phyloP scores from a whole-genome alignment of 2,113 vertebrate genomes.

The Mesitornis unicolor region DNA sequence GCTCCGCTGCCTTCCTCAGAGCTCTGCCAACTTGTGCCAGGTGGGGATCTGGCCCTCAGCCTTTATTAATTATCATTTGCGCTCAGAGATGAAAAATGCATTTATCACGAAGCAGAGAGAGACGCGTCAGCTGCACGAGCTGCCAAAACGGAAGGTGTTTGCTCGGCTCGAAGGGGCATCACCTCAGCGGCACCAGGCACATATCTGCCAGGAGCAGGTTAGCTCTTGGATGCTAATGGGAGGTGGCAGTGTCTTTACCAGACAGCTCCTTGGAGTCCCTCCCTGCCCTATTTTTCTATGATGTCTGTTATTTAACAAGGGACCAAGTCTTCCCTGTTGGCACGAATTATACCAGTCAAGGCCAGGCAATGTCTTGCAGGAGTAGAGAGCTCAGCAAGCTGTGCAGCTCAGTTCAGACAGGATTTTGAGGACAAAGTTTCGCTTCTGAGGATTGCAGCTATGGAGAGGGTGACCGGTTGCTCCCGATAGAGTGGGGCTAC shows the following conservation, averaged over 20 bases:
- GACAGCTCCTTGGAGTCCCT: background rate
- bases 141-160: background rate
- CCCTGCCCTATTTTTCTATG: background rate
- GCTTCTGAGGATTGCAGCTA: background rate
- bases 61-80: background rate
- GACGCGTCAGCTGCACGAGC: background rate
- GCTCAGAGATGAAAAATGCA: slow-evolving; percentile 2
- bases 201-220: background rate
- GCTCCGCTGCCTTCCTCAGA: background rate
- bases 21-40: background rate
- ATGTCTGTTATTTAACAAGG: background rate
- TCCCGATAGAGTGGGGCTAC: background rate
- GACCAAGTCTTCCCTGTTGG: background rate
- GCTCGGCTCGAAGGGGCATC: background rate
- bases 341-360: background rate
- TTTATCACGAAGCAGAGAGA: background rate
- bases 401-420: background rate
- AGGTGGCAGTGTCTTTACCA: background rate
- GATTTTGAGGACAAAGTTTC: background rate
- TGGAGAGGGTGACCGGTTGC: background rate
- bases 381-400: background rate
- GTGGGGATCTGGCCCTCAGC: slow-evolving; percentile 9
- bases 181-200: background rate
- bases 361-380: background rate
- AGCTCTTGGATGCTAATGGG: background rate